Evolutionary conservation across 2,113 vertebrate species (phyloP), one percentile per base, ranked within the genome.

Genomic region (Mormyrus iriodes): DNA sequence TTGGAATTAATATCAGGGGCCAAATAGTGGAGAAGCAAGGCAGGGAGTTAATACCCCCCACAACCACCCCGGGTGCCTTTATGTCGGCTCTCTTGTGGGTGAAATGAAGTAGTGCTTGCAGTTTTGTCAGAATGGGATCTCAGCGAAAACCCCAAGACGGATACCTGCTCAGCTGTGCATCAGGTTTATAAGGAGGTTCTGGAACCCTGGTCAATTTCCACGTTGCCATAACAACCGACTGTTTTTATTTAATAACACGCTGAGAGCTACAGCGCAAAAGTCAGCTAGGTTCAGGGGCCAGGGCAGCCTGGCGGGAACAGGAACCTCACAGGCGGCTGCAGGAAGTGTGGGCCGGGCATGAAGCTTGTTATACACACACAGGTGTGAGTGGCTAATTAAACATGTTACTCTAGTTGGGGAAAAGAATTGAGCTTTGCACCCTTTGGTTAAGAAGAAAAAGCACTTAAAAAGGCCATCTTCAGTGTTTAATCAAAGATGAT

Each of bases 61-160:
- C 89, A 51, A 84, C 55, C 42, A 76, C 84, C 31, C 65, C 17
- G 27, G 58, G 89, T 44, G 84, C 46, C 85, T 86, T 51, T 76
- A 49, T 87, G 61, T 85, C 48, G 31, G 61, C 61, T 53, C 85
- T 76, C 61, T 90, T 85, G 87, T 90, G 89, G 89, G 58, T 90
- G 89, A 90, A 90, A 90, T 90, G 89, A 90, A 87, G 85, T 51
- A 90, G 85, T 4, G 21, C 85, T 55, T 21, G 4, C 58, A 55
- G 89, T 90, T 87, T 90, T 73, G 84, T 86, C 61, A n/a, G 84
- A 87, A 65, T 46, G 73, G 76, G 39, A 61, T 90, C 84, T 21
- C 27, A 19, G 58, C 48, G 61, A 48, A 86, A 76, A 90, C 53
- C 48, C 85, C n/a, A 55, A 58, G 69, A 88, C 19, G 17, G 35